Percentiles rank a stretch among this genome's conserved stretches.
These are phyloP conservation scores for Pseudomugil tenellus DNA, from an alignment of 2,797 vertebrate species.

Conservation along the genomic window DNA sequence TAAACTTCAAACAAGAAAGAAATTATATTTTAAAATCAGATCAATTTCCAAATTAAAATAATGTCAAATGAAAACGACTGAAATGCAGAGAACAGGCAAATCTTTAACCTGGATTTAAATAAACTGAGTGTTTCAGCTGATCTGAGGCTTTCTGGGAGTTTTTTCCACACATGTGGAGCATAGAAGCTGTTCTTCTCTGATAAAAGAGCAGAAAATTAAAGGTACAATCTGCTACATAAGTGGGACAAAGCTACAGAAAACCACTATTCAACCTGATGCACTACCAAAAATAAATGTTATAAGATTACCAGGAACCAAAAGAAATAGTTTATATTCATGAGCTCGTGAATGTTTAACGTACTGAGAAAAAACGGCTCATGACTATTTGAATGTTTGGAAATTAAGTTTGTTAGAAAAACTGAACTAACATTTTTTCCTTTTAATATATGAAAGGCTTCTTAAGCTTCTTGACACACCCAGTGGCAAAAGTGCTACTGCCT, in stretches of 20 bases:
- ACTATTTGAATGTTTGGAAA: neutral
- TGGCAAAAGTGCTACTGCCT: constrained; percentile 35
- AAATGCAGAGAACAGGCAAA: too few species aligned
- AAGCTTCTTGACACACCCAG: constrained; percentile 26
- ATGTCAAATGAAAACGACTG: too few species aligned
- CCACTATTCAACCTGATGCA: neutral
- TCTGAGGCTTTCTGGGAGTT: too few species aligned
- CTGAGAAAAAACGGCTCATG: neutral
- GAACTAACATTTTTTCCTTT: constrained; percentile 11
- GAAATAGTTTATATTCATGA: neutral
- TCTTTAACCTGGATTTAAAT: too few species aligned
- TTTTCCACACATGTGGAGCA: too few species aligned
- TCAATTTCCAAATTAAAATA: too few species aligned
- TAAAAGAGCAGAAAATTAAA: neutral
- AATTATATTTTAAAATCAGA: too few species aligned
- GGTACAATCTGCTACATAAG: neutral
- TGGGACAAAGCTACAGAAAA: neutral
- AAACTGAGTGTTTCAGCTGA: too few species aligned
- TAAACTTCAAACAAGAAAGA: too few species aligned
- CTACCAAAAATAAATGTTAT: neutral
- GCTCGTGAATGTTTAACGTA: neutral
- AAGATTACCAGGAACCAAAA: constrained; percentile 13
- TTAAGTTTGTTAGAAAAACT: constrained; percentile 4
- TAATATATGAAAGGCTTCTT: constrained; percentile 13
- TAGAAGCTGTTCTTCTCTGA: too few species aligned